Conservation (phyloP, 2,888 invertebrate genomes). For the Melikaiella ostensackeni region DNA sequence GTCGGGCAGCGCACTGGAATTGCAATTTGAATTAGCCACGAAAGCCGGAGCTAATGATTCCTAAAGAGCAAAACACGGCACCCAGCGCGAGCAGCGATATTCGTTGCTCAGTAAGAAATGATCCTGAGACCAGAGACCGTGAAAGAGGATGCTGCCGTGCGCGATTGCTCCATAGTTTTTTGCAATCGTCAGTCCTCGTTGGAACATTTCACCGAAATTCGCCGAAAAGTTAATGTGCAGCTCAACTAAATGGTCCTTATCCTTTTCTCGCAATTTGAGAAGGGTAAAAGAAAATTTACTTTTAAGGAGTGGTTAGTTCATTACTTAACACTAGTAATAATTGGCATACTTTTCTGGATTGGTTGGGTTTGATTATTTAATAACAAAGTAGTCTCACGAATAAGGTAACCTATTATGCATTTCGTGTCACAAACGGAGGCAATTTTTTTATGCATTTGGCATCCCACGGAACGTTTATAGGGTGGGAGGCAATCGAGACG, state of each 20-base stretch:
- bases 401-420: too few relatives aligned
- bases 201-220: conserved; percentile 53
- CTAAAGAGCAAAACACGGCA: conserved; percentile 72
- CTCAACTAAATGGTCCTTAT: neutral
- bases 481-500: too few relatives aligned
- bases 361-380: too few relatives aligned
- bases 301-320: neutral
- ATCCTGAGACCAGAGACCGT: conserved; percentile 58
- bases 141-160: conserved; percentile 54
- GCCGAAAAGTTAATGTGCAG: conserved; percentile 42
- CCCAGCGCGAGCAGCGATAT: conserved; percentile 60
- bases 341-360: neutral
- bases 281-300: neutral
- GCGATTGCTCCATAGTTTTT: conserved; percentile 60
- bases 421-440: too few relatives aligned
- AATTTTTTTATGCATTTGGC: too few relatives aligned
- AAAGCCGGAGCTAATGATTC: conserved; percentile 75
- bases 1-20: conserved; percentile 64
- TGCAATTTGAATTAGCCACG: conserved; percentile 76
- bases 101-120: conserved; percentile 64
- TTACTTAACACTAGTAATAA: neutral
- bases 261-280: neutral
- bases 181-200: conserved; percentile 36
- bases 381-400: too few relatives aligned
- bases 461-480: too few relatives aligned